Evolutionary conservation across 2,888 invertebrate genomes (phyloP).

Genomic region (Noctua fimbriata): DNA sequence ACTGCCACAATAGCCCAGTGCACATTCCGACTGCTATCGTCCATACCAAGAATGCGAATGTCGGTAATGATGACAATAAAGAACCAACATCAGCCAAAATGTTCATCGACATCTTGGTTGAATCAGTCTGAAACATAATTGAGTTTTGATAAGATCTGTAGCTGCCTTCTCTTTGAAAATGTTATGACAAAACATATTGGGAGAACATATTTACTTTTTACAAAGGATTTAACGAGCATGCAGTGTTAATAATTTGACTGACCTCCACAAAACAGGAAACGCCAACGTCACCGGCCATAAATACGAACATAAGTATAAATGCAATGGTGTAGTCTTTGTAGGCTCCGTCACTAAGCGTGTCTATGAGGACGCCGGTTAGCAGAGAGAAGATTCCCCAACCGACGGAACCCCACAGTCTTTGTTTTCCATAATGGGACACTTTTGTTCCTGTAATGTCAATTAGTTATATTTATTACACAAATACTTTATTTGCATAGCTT

Average conservation of each 20-base stretch:
- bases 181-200: neutral
- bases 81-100: constrained; percentile 93
- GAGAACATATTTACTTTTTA: neutral
- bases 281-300: constrained; percentile 92
- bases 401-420: constrained; percentile 96
- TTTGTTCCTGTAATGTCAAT: constrained; percentile 90
- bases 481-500: too few relatives aligned
- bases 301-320: constrained; percentile 93
- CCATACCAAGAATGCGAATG: constrained; percentile 94
- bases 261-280: constrained; percentile 92
- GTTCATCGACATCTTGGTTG: constrained; percentile 92
- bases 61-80: constrained; percentile 92
- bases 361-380: constrained; percentile 94
- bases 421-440: constrained; percentile 95
- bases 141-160: neutral
- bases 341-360: constrained; percentile 92
- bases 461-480: neutral
- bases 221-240: neutral
- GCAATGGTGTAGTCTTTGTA: constrained; percentile 95
- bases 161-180: neutral
- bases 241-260: constrained; percentile 33
- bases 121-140: constrained; percentile 88
- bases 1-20: constrained; percentile 96
- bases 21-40: constrained; percentile 95
- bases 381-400: constrained; percentile 96